Base-by-base conservation (phyloP, 1,140 invertebrate species). In the Neodiprion virginianus region DNA sequence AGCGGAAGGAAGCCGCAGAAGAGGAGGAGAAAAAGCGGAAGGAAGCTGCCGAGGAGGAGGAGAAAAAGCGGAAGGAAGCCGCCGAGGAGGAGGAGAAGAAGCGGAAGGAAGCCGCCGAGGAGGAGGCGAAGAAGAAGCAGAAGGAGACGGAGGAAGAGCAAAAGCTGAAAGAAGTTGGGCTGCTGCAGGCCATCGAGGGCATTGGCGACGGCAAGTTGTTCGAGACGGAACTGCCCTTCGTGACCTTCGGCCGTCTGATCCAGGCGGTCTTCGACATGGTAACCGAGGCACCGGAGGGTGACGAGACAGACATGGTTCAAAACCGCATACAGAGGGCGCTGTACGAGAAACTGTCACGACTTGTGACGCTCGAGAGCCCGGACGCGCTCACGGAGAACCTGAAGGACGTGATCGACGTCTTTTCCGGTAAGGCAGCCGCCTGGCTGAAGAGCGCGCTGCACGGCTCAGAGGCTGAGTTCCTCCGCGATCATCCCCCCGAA, bases 341-440 rank as follows among this genome's bases (percentile, higher is more conserved):
- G 48, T 84, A 80, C 50, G 80, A 84, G 71, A 84, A 82, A 12
- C 72, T 80, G 1, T 71, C 65, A 3, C 72, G 69, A 4, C 75
- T 80, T 0, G 75, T 79, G 1, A 71, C 12, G 21, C 40, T 76
- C 21, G 79, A 79, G 21, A 74, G 78, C 69, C 73, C 77, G 0
- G 72, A 79, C 3, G 50, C 67, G 0, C 48, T 84, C 14, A 79
- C 76, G n/a, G 69, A 70, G 5, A 69, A 80, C 7, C 48, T 75
- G 10, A 78, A 76, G 49, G 79, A 81, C n/a, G 47, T 81, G 0
- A 73, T 86, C n/a, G 74, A 81, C 67, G 79, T 84, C 0, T 73
- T 85, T 10, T 76, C 82, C 21, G 84, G 82, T 21, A 85, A 85
- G 76, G 77, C 86, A 1, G 82, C 83, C 4, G 65, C 67, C n/a